Percentiles rank a stretch among this genome's conserved stretches.
phyloP scores from a whole-genome alignment of 2,113 vertebrate species.

The Hystrix brachyura region DNA sequence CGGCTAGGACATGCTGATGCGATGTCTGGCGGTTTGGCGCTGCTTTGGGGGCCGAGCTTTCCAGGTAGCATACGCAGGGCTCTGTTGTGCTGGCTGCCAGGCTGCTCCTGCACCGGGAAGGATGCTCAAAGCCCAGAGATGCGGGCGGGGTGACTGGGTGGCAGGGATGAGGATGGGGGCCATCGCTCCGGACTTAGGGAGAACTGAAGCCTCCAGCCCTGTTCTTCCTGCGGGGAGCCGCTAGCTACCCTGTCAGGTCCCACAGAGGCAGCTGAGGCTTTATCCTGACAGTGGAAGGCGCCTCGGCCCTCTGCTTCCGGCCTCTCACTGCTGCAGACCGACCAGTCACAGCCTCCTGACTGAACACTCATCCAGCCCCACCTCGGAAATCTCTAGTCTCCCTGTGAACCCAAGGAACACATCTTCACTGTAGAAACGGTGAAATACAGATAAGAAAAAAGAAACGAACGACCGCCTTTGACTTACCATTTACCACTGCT shows the following conservation, averaged over 20 bases:
- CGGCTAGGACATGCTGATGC: not conserved
- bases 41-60: not conserved
- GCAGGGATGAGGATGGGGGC: not conserved
- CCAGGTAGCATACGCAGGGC: not conserved
- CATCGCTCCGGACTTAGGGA: not conserved
- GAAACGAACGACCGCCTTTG: not conserved
- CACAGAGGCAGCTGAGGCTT: not conserved
- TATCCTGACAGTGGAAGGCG: not conserved
- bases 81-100: rapidly evolving
- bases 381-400: not conserved
- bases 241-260: not conserved
- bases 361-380: not conserved
- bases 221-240: not conserved
- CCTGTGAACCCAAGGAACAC: not conserved
- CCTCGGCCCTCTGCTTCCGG: not conserved
- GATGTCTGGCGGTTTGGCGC: not conserved
- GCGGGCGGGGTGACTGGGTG: too few relatives aligned
- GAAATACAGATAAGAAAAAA: not conserved
- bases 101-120: not conserved
- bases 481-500: not conserved
- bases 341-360: not conserved
- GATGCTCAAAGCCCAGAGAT: too few relatives aligned
- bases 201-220: not conserved
- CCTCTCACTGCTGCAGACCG: not conserved
- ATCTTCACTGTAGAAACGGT: not conserved